phyloP scores from a whole-genome alignment of 30 jellyfish, hydroid and myxozoan genomes.

The Mastigias papua region DNA sequence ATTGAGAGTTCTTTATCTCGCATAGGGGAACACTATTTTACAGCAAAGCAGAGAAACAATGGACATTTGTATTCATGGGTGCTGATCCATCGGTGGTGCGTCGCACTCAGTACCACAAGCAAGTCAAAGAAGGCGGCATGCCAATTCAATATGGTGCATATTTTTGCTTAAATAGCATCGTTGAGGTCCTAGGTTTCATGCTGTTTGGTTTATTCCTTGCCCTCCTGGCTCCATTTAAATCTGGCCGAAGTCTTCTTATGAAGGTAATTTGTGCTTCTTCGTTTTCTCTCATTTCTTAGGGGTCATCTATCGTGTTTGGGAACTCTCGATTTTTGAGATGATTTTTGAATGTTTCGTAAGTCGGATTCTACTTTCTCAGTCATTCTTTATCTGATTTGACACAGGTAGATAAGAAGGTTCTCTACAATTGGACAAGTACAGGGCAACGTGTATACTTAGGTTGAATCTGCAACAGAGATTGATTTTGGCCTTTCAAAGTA shows the following conservation, averaged over 20 bases:
- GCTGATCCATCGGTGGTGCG: constrained; percentile 98
- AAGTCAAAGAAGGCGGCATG: constrained; percentile 39
- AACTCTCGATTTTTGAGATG: too few relatives aligned
- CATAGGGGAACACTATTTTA: constrained; percentile 77
- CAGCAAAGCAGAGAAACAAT: constrained; percentile 80
- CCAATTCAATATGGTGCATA: constrained; percentile 88
- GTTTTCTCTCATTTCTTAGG: not conserved
- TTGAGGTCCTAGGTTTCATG: constrained; percentile 54
- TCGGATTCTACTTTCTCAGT: too few relatives aligned
- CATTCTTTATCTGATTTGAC: too few relatives aligned
- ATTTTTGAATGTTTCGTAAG: too few relatives aligned
- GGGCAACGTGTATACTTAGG: too few relatives aligned
- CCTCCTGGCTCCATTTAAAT: constrained; percentile 72
- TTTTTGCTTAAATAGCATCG: constrained; percentile 51
- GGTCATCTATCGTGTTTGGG: too few relatives aligned
- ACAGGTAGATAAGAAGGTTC: too few relatives aligned
- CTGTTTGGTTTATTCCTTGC: constrained; percentile 68
- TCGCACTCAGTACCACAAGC: constrained; percentile 86
- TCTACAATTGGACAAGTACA: too few relatives aligned
- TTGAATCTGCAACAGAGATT: too few relatives aligned
- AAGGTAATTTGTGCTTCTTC: constrained; percentile 35
- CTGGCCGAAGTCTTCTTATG: constrained; percentile 78
- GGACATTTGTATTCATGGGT: constrained; percentile 86
- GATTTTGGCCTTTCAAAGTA: too few relatives aligned
- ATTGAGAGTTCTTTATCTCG: too few relatives aligned